A percentile compares a stretch with the other conserved stretches of the same genome.
These are phyloP conservation scores for Eurystomus glaucurus DNA, from an alignment of 2,797 vertebrate genomes.

Conservation along the genomic window DNA sequence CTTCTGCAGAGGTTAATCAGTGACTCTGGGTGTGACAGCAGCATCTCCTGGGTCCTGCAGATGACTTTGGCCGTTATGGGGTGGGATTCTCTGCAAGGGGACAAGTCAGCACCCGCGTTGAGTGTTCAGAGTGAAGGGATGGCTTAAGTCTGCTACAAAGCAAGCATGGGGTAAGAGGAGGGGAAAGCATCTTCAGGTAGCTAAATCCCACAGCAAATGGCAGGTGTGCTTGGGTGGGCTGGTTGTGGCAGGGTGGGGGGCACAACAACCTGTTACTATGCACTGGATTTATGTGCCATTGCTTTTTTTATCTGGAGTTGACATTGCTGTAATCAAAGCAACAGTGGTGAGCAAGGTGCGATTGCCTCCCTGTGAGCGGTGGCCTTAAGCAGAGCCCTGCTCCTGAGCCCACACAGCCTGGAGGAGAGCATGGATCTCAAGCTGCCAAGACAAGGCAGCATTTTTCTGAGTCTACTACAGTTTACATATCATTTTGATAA, in stretches of 20 bases:
- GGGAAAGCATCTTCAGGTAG: not conserved
- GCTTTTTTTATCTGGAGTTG: not conserved
- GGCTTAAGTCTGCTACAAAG: not conserved
- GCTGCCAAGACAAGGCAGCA: not conserved
- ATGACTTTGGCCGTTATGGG: not conserved
- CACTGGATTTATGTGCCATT: not conserved
- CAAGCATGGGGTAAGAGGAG: not conserved
- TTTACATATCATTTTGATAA: not conserved
- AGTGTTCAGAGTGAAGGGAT: not conserved
- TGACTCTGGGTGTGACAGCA: not conserved
- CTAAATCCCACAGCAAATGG: not conserved
- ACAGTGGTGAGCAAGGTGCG: rapidly evolving
- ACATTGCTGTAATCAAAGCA: rapidly evolving
- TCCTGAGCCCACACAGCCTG: not conserved
- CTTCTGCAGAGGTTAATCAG: not conserved
- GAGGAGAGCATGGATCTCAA: rapidly evolving
- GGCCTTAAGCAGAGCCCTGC: not conserved
- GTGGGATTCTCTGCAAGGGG: not conserved
- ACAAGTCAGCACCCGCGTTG: rapidly evolving
- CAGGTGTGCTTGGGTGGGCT: not conserved
- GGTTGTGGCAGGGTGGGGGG: not conserved
- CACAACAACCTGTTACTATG: not conserved
- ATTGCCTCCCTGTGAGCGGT: rapidly evolving
- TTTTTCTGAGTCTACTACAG: not conserved
- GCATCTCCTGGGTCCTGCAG: not conserved